A percentile compares a stretch with the other conserved stretches of the same genome.
Conservation (phyloP, 2,888 invertebrate genomes). For the Mermis nigrescens region DNA sequence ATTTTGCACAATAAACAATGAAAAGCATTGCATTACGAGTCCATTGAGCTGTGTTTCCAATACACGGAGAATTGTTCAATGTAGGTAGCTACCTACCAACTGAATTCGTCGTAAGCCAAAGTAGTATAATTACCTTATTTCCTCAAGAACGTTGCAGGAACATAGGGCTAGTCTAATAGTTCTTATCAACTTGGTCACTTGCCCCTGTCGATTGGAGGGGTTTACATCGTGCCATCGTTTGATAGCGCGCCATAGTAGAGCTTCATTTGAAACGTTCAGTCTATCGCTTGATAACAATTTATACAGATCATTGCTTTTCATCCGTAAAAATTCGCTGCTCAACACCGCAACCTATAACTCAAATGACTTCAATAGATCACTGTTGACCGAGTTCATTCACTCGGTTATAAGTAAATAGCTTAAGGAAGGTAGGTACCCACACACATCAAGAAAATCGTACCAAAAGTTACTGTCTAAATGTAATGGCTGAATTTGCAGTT, state of each 20-base stretch:
- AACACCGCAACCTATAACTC: slow-evolving; percentile 36
- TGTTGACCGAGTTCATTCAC: too few species aligned
- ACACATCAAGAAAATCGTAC: neutral
- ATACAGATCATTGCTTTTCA: slow-evolving; percentile 45
- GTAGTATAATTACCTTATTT: too few species aligned
- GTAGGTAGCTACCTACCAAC: too few species aligned
- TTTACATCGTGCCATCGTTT: slow-evolving; percentile 50
- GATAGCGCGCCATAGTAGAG: slow-evolving; percentile 42
- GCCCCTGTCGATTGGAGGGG: slow-evolving; percentile 39
- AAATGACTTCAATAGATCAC: too few species aligned
- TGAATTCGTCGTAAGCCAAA: too few species aligned
- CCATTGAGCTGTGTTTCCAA: too few species aligned
- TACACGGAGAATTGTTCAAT: too few species aligned
- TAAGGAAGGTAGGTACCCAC: too few species aligned
- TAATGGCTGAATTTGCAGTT: too few species aligned
- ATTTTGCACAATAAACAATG: too few species aligned
- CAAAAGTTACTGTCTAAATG: neutral
- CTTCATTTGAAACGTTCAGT: slow-evolving; percentile 52
- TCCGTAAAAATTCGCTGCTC: slow-evolving; percentile 46
- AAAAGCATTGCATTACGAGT: too few species aligned
- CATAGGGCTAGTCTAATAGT: slow-evolving; percentile 48
- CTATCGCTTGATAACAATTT: slow-evolving; percentile 50
- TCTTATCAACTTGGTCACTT: slow-evolving; percentile 44
- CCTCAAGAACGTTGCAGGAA: neutral
- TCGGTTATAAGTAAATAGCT: too few species aligned